Conservation (phyloP, 2,113 vertebrate genomes). For the Oncorhynchus masou region DNA sequence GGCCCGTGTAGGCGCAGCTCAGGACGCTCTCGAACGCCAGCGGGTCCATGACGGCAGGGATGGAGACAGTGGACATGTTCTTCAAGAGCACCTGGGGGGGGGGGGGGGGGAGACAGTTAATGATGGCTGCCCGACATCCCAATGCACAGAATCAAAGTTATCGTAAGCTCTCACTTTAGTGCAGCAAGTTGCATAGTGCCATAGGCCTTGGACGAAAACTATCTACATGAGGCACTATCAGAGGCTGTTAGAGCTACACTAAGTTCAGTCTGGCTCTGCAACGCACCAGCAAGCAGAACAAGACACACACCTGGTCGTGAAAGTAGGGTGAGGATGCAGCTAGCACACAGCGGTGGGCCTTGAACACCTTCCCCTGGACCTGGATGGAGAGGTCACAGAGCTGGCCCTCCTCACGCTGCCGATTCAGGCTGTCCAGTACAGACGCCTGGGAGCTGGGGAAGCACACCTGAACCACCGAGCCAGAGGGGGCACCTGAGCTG, state of each 20-base stretch:
- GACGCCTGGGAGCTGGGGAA: constrained; percentile 83
- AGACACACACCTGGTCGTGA: constrained; percentile 77
- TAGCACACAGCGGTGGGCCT: constrained; percentile 80
- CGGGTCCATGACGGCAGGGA: constrained; percentile 88
- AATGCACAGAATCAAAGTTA: too few relatives aligned
- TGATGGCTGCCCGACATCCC: neutral
- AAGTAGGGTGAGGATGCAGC: constrained; percentile 83
- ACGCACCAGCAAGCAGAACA: too few relatives aligned
- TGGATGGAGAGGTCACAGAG: constrained; percentile 83
- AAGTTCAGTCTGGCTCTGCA: too few relatives aligned
- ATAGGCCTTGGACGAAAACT: neutral
- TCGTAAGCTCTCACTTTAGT: too few relatives aligned
- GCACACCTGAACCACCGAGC: constrained; percentile 79
- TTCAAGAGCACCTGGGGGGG: constrained; percentile 84
- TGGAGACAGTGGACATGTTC: constrained; percentile 85
- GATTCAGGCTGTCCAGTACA: constrained; percentile 86
- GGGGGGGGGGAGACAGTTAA: neutral
- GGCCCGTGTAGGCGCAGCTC: constrained; percentile 87
- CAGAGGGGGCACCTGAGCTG: constrained; percentile 42
- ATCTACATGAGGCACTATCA: too few relatives aligned
- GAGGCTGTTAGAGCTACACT: too few relatives aligned
- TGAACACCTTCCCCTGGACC: constrained; percentile 80
- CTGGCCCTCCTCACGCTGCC: constrained; percentile 83
- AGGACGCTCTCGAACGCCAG: constrained; percentile 88
- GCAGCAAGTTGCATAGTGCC: neutral